Evolutionary conservation across 2,888 invertebrate species (phyloP), one percentile per base, ranked within the genome.

Genomic region (Odontomyia ornata): DNA sequence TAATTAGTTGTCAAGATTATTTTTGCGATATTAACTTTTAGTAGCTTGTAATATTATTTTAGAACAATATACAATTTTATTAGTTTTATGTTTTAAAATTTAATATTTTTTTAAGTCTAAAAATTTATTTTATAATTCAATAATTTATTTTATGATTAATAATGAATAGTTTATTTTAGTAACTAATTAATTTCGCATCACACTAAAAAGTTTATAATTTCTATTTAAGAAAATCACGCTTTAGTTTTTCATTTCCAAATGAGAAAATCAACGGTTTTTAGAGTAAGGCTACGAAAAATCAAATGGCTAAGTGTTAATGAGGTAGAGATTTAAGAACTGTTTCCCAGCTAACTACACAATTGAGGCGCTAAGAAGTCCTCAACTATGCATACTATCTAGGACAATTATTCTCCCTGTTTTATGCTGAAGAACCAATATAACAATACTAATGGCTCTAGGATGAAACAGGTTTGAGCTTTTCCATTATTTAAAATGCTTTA

Each of bases 391-490:
- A 65, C 65, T 62, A 21, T n/a, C 15, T 15, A 3, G 9, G 65
- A 65, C 15, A 28, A 15, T 69, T n/a, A n/a, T 47, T 43, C 25
- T 69, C 9, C 69, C 69, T 69, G 69, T 25, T n/a, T 21, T 69
- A 65, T 47, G 46, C 69, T 69, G 69, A 69, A 69, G 69, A 23
- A 13, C 47, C 46, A 47, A 18, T 18, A 23, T 11, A 25, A n/a
- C 15, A 18, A 18, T 3, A 28, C 9, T 21, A 11, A 25, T 47
- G 21, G 47, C 25, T 18, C 69, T 69, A 46, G 69, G 69, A 69
- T 69, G 69, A 46, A 69, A 25, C 69, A 69, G 69, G 67, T 11
- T 43, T n/a, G n/a, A n/a, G n/a, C n/a, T n/a, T n/a, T n/a, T n/a
- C n/a, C n/a, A n/a, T n/a, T n/a, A n/a, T n/a, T n/a, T n/a, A n/a